Percentiles rank a stretch among this genome's conserved stretches.
Evolutionary conservation across 2,797 vertebrate genomes (phyloP).

Genomic region (Betta splendens): DNA sequence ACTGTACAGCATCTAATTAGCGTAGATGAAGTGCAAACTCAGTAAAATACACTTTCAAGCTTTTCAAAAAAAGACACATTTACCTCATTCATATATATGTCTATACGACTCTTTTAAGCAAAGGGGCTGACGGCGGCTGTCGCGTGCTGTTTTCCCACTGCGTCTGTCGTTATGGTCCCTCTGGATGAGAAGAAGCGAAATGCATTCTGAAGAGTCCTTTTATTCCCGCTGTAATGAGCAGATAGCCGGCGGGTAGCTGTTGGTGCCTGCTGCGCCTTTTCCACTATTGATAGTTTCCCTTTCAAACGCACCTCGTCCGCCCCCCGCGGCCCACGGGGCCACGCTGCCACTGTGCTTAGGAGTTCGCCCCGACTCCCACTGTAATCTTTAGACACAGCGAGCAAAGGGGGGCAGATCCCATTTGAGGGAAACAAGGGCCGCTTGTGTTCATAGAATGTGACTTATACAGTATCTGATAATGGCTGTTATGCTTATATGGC

Average conservation of each 20-base stretch:
- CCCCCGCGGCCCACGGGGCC: conserved; percentile 52
- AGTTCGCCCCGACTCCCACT: conserved; percentile 56
- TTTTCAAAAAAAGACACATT: conserved; percentile 32
- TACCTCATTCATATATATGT: too few species aligned
- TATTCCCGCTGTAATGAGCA: conserved; percentile 74
- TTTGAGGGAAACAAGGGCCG: conserved; percentile 63
- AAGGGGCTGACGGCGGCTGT: conserved; percentile 5
- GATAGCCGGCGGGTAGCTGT: conserved; percentile 70
- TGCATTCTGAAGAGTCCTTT: conserved; percentile 59
- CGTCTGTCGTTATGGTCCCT: conserved; percentile 30
- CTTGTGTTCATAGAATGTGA: conserved; percentile 61
- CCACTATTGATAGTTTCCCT: conserved; percentile 71
- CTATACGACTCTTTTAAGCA: conserved; percentile 18
- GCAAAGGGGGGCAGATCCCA: conserved; percentile 46
- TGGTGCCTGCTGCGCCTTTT: conserved; percentile 70
- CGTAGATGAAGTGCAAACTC: conserved; percentile 53
- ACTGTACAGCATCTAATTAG: conserved; percentile 38
- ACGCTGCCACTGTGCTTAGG: conserved; percentile 55
- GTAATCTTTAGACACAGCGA: conserved; percentile 65
- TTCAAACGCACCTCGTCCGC: conserved; percentile 67
- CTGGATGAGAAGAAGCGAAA: conserved; percentile 51
- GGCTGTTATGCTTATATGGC: conserved; percentile 65
- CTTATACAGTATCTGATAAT: conserved; percentile 67
- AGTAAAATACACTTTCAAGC: conserved; percentile 47
- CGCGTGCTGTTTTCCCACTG: conserved; percentile 30